phyloP scores from a whole-genome alignment of 2,888 invertebrate species.

The Fragum whitleyi region DNA sequence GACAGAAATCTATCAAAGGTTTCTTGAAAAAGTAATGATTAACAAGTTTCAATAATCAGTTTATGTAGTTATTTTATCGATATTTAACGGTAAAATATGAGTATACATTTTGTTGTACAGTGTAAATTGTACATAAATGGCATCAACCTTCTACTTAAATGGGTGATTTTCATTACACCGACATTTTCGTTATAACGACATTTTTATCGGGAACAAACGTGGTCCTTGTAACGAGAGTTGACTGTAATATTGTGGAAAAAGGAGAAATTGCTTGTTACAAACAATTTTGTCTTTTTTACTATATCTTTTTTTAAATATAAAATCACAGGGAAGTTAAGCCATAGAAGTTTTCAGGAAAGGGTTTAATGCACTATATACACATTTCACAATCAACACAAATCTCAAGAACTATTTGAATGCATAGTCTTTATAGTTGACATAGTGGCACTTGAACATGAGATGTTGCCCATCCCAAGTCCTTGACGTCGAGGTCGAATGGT shows the following conservation, averaged over 20 bases:
- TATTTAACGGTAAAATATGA: too few species aligned
- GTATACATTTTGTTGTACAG: too few species aligned
- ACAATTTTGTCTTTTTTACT: background rate
- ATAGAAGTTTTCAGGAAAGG: background rate
- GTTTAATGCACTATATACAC: background rate
- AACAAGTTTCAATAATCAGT: too few species aligned
- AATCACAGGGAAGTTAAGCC: background rate
- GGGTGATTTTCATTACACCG: too few species aligned
- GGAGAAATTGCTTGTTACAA: constrained; percentile 8
- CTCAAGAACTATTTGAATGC: constrained; percentile 2
- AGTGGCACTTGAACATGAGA: background rate
- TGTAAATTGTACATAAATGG: too few species aligned
- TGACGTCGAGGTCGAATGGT: constrained; percentile 74
- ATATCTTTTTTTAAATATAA: background rate
- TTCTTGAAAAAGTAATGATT: too few species aligned
- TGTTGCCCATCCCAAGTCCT: constrained; percentile 75
- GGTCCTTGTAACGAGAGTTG: too few species aligned
- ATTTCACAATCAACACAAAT: background rate
- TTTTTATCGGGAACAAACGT: too few species aligned
- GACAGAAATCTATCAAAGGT: too few species aligned
- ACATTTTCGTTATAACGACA: too few species aligned
- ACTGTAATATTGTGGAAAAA: constrained; percentile 6
- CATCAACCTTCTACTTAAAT: too few species aligned
- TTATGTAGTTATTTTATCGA: too few species aligned
- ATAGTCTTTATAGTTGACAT: constrained; percentile 1